phyloP scores from a whole-genome alignment of 2,888 invertebrate species.

The Himalopsyche anomala region DNA sequence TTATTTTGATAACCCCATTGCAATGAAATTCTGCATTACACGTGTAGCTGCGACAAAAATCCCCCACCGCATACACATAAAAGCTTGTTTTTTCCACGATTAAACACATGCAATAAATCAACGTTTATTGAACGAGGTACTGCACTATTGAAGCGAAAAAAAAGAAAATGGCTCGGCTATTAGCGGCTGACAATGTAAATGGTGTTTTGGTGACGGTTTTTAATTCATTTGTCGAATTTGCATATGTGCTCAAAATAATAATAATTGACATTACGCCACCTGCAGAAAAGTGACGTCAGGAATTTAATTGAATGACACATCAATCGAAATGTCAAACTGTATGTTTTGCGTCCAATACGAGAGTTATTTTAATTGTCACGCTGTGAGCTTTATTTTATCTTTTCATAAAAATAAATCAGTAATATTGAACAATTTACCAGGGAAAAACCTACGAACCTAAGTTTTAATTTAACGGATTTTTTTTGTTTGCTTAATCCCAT shows the following conservation, averaged over 20 bases:
- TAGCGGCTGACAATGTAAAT: conserved; percentile 11
- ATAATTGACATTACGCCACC: conserved; percentile 21
- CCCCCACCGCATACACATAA: neutral
- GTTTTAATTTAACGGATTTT: too few relatives aligned
- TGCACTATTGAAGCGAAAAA: neutral
- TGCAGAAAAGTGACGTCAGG: neutral
- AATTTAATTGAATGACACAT: conserved; percentile 24
- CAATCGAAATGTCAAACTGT: conserved; percentile 15
- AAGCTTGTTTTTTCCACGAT: neutral
- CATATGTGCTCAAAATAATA: conserved; percentile 7
- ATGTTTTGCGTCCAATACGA: neutral
- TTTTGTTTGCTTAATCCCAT: too few relatives aligned
- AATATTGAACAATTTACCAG: neutral
- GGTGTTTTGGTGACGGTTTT: conserved; percentile 9
- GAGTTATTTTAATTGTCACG: conserved; percentile 12
- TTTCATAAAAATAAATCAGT: neutral
- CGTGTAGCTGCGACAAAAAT: neutral
- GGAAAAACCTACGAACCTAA: too few relatives aligned
- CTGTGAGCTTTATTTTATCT: neutral
- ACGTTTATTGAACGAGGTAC: conserved; percentile 31
- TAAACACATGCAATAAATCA: conserved; percentile 26
- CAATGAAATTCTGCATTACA: conserved; percentile 30
- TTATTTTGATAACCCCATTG: conserved; percentile 25
- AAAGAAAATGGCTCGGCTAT: neutral
- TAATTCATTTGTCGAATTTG: conserved; percentile 16